phyloP scores from a whole-genome alignment of 2,113 vertebrate species.

The Petroica traversi region DNA sequence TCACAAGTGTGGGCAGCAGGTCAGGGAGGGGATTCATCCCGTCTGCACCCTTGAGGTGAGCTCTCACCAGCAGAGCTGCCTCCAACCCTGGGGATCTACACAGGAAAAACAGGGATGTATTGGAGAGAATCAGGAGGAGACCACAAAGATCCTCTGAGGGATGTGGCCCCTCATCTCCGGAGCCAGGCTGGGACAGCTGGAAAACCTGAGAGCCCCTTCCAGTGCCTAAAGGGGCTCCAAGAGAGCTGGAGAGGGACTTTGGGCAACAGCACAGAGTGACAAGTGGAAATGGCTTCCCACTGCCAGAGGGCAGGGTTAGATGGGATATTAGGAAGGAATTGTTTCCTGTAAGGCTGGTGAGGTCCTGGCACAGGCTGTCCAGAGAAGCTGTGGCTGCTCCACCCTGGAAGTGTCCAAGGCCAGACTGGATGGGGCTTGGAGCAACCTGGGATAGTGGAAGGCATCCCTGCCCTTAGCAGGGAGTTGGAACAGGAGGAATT shows the following conservation, averaged over 20 bases:
- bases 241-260: neutral
- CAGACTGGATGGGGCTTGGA: rapidly evolving
- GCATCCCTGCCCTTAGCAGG: neutral
- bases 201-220: neutral
- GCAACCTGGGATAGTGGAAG: neutral
- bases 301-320: neutral
- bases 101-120: neutral
- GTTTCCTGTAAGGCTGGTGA: neutral
- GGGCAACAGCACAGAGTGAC: neutral
- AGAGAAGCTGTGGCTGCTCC: neutral
- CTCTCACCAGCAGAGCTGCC: neutral
- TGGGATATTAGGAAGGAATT: neutral
- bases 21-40: neutral
- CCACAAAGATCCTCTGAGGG: rapidly evolving
- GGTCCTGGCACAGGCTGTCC: neutral
- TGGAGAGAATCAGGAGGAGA: neutral
- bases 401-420: neutral
- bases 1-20: neutral
- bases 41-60: neutral
- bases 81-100: neutral
- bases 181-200: neutral
- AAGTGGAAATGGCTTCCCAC: neutral
- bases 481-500: neutral
- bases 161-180: neutral
- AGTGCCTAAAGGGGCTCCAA: neutral